Evolutionary conservation across 2,113 vertebrate genomes (phyloP), one percentile per base, ranked within the genome.

Genomic region (Urocitellus parryii): DNA sequence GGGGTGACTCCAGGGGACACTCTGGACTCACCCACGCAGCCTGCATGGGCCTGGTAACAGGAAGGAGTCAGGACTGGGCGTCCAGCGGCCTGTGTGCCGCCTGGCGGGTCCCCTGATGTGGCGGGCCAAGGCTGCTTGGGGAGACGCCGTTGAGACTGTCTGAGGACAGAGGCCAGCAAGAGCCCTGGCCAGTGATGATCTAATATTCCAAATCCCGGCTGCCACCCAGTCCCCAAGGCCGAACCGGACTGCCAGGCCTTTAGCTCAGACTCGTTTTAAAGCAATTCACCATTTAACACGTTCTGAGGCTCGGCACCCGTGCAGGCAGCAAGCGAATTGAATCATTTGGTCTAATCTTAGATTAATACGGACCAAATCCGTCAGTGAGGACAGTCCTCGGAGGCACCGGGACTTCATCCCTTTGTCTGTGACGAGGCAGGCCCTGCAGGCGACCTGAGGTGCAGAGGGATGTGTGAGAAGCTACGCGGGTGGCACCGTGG

Each of bases 241-340:
- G 6, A 93, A 95, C 90, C 97, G 93, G 88, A 90, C 95, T 95
- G 92, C 95, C 96, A 98, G 97, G 95, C 92, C 90, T 97, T 98
- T 97, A 97, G 91, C 96, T 91, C 96, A 96, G 96, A 97, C 97
- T 97, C 96, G 96, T 98, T 97, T 97, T 76, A 94, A 96, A 98
- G 96, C 95, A 92, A 96, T 97, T 97, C 96, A 88, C 97, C 97
- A 77, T 96, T 97, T 96, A 96, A 97, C 92, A 79, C 96, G 97
- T 97, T 97, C 96, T 84, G 88, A 94, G 95, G 68, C 96, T 91
- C 91, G 12, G 81, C 34, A 77, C 80, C 37, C 80, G 74, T 82
- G 95, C 81, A 74, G 86, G 77, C 90, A 88, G 92, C 92, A 42
- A 95, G 70, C 0, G 93, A 94, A 97, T 95, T 82, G 89, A 97